A percentile compares a stretch with the other conserved stretches of the same genome.
These are phyloP conservation scores for Eupithecia subfuscata DNA, from an alignment of 2,888 invertebrate species.

Conservation along the genomic window DNA sequence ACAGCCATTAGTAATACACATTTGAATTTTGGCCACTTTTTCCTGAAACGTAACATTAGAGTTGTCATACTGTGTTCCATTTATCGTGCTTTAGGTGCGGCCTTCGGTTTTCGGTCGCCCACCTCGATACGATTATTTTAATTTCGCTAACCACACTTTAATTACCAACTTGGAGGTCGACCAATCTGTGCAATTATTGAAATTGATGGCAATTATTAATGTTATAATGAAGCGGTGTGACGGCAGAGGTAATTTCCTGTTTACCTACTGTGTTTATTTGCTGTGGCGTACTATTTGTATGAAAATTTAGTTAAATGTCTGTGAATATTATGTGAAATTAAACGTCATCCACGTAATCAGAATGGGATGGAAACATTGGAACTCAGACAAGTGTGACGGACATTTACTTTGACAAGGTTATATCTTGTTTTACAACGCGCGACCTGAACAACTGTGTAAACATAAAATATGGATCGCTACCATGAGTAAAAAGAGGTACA, in stretches of 20 bases:
- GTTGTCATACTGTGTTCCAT: constrained; percentile 23
- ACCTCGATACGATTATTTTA: constrained; percentile 76
- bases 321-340: background rate
- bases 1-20: too few species aligned
- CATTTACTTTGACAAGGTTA: too few species aligned
- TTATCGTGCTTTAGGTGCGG: constrained; percentile 45
- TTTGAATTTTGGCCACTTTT: background rate
- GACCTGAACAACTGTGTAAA: too few species aligned
- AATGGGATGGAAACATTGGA: background rate
- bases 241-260: constrained; percentile 42
- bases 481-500: too few species aligned
- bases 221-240: constrained; percentile 39
- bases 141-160: constrained; percentile 83
- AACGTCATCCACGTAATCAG: background rate
- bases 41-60: background rate
- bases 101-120: constrained; percentile 78
- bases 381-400: too few species aligned
- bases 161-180: constrained; percentile 63
- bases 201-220: constrained; percentile 50
- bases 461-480: too few species aligned
- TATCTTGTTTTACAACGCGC: background rate
- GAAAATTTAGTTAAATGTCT: background rate
- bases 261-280: constrained; percentile 19
- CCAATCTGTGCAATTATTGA: constrained; percentile 46
- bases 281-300: background rate